Conservation (phyloP, 2,797 vertebrate genomes). For the Enoplosus armatus region DNA sequence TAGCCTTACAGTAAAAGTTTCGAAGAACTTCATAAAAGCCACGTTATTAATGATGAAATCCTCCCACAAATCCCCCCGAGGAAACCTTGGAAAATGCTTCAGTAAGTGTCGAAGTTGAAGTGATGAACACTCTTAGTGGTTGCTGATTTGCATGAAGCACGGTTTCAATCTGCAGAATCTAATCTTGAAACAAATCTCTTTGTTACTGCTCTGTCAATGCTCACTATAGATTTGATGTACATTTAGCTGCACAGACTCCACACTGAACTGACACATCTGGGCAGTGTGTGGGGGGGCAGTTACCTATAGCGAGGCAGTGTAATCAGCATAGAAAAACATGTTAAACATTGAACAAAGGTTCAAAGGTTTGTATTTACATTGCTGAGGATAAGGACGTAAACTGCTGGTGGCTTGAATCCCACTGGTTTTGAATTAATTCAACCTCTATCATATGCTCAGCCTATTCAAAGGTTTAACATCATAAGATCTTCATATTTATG, state of each 20-base stretch:
- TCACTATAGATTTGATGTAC: constrained; percentile 24
- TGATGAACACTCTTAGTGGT: background rate
- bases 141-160: constrained; percentile 23
- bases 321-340: constrained; percentile 19
- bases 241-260: constrained; percentile 3
- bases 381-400: background rate
- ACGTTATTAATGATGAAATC: background rate
- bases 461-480: constrained; percentile 26
- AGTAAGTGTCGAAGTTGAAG: no score
- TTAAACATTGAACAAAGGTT: constrained; percentile 35
- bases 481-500: constrained; percentile 36
- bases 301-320: background rate
- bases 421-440: constrained; percentile 15
- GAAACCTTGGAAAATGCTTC: background rate
- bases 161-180: constrained; percentile 17
- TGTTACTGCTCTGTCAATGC: background rate
- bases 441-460: constrained; percentile 14
- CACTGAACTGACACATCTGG: constrained; percentile 15
- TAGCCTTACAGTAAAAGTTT: background rate
- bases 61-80: no score
- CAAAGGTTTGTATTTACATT: constrained; percentile 32
- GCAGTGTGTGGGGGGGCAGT: background rate
- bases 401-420: constrained; percentile 26
- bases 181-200: constrained; percentile 21
- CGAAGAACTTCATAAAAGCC: background rate